These are phyloP conservation scores for Caenorhabditis sp. DNA, from an alignment of 2,888 invertebrate species.

Conservation along the genomic window DNA sequence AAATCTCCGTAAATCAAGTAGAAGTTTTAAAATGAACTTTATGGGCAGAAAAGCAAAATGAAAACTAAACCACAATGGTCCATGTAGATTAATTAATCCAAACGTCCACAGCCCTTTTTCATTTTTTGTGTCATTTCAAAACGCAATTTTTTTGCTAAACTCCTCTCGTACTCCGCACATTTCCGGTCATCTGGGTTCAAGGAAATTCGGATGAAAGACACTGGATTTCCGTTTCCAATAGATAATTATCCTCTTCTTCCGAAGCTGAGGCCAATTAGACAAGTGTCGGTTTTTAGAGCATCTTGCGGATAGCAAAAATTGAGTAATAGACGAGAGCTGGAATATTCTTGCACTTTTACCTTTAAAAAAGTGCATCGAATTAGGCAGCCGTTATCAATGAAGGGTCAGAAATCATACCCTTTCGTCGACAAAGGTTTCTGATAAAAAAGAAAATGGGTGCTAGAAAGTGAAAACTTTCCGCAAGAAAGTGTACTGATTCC, in stretches of 20 bases:
- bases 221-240: conserved; percentile 10
- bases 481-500: background rate
- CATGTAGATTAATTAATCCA: too few relatives aligned
- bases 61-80: too few relatives aligned
- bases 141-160: background rate
- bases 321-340: background rate
- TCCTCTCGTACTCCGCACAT: conserved; percentile 12
- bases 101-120: too few relatives aligned
- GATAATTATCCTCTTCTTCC: conserved; percentile 41
- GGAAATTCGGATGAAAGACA: conserved; percentile 6
- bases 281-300: conserved; percentile 16
- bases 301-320: background rate
- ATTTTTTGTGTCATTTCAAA: background rate
- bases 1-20: too few relatives aligned
- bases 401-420: conserved; percentile 18
- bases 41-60: too few relatives aligned
- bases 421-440: conserved; percentile 34
- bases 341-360: conserved; percentile 3
- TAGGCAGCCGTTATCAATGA: background rate
- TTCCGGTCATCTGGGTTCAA: conserved; percentile 33
- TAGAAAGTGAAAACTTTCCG: background rate
- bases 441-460: background rate
- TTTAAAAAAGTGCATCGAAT: background rate
- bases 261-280: conserved; percentile 29
- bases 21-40: too few relatives aligned